A percentile compares a stretch with the other conserved stretches of the same genome.
These are phyloP conservation scores for Oligia strigilis DNA, from an alignment of 2,888 invertebrate genomes.

Conservation along the genomic window DNA sequence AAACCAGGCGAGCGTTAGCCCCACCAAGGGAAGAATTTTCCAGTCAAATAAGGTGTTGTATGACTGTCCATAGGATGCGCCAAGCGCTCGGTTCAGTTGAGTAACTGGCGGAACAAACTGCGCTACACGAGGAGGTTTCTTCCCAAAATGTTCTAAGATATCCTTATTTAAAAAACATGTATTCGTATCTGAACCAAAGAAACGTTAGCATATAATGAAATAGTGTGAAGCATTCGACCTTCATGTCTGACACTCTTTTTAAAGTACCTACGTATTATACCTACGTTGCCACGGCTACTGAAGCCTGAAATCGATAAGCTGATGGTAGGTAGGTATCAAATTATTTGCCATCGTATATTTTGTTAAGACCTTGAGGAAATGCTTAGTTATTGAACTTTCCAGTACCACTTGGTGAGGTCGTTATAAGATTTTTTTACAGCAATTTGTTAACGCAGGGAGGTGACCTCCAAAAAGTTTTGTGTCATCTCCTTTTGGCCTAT, in stretches of 20 bases:
- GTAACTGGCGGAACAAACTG: too few species aligned
- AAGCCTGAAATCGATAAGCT: slow-evolving; percentile 41
- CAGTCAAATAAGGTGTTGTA: too few species aligned
- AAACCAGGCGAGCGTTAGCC: too few species aligned
- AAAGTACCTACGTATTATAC: background rate
- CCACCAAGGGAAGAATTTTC: too few species aligned
- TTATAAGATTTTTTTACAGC: background rate
- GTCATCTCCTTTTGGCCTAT: too few species aligned
- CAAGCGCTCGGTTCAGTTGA: too few species aligned
- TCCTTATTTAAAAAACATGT: background rate
- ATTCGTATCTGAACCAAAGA: background rate
- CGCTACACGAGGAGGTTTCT: too few species aligned
- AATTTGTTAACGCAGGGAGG: background rate
- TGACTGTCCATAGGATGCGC: too few species aligned
- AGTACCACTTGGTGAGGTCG: slow-evolving; percentile 47
- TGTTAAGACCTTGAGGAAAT: slow-evolving; percentile 26
- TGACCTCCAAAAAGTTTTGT: background rate
- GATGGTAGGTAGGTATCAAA: slow-evolving; percentile 14
- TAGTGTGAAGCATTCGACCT: slow-evolving; percentile 28
- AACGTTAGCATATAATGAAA: background rate
- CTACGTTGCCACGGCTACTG: slow-evolving; percentile 22
- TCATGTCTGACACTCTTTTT: background rate
- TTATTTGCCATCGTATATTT: slow-evolving; percentile 19
- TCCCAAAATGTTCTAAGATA: background rate
- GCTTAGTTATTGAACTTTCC: background rate